Evolutionary conservation across 2,797 vertebrate genomes (phyloP), one percentile per base, ranked within the genome.

Genomic region (Lutjanus campechanus): DNA sequence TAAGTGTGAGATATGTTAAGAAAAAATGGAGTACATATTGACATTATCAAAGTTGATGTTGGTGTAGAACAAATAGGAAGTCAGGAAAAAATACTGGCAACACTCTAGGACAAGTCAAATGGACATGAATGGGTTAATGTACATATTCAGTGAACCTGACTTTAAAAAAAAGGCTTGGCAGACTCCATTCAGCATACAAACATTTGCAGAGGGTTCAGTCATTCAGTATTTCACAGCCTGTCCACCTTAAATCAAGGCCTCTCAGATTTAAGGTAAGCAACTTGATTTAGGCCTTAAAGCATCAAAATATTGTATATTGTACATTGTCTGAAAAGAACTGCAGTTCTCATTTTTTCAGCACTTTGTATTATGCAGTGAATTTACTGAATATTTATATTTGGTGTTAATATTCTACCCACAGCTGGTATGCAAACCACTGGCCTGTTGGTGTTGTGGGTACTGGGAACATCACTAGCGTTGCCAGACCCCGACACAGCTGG

Each of bases 71-170:
- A 29, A 12, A 55, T 16, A 54, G 7, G 5, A 61, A 62, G 10
- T 29, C 25, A 29, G 19, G 4, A 58, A 22, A 70, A 63, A 29
- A 44, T 2, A 68, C 43, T 29, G 5, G 17, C 1, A 50, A 53
- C 20, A 69, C 44, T 36, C n/a, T 25, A 53, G n/a, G 25, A 63
- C 4, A 65, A 43, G 29, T 25, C 13, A 6, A 41, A 47, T 69
- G 89, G 92, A 69, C 68, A 88, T 79, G 80, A 93, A 96, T 82
- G 94, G 92, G 96, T 96, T 96, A 96, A 96, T 73, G 55, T 86
- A 70, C 65, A 77, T 65, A 86, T 86, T 78, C 83, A 77, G 85
- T 84, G 71, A 75, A 89, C 72, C 68, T 78, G 81, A 76, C 77
- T 85, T 76, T 41, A 67, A 56, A 76, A 75, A 80, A 80, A 78